Conservation (phyloP, 2,888 invertebrate genomes). For the Pyrochroa serraticornis region DNA sequence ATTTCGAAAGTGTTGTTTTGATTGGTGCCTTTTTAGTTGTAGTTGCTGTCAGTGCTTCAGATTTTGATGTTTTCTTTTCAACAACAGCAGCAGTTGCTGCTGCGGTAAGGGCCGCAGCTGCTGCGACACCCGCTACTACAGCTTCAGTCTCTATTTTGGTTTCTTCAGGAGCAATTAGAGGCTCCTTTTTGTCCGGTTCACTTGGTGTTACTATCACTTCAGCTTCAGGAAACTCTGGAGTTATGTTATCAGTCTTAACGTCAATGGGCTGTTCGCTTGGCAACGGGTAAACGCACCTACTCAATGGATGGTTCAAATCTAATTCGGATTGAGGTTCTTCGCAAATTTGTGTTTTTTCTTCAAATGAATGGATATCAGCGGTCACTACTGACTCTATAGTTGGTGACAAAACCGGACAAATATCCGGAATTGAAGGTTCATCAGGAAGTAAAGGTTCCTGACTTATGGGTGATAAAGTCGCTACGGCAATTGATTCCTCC, state of each 20-base stretch:
- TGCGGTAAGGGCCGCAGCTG: conserved; percentile 44
- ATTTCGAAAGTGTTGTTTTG: conserved; percentile 2
- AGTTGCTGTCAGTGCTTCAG: conserved; percentile 23
- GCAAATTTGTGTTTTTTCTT: conserved; percentile 41
- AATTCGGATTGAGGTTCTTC: conserved; percentile 30
- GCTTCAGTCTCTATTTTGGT: conserved; percentile 34
- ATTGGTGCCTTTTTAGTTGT: conserved; percentile 29
- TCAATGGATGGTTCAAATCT: conserved; percentile 24
- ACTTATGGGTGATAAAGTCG: conserved; percentile 14
- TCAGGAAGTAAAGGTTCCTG: conserved; percentile 15
- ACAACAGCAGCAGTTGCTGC: conserved; percentile 45
- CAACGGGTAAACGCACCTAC: conserved; percentile 33
- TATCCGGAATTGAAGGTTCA: conserved; percentile 17
- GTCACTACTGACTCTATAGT: conserved; percentile 38
- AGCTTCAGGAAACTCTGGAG: conserved; percentile 47
- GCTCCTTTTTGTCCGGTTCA: conserved; percentile 40
- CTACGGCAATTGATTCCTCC: conserved; percentile 15
- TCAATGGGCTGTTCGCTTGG: conserved; percentile 31
- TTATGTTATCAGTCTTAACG: conserved; percentile 47
- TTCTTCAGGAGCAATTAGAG: conserved; percentile 33
- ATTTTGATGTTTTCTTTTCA: conserved; percentile 47
- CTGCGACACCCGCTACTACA: conserved; percentile 37
- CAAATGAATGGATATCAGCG: conserved; percentile 43
- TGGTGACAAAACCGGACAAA: conserved; percentile 29
- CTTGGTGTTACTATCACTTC: conserved; percentile 44